Evolutionary conservation across 2,113 vertebrate species (phyloP).

Genomic region (Dasyurus viverrinus): DNA sequence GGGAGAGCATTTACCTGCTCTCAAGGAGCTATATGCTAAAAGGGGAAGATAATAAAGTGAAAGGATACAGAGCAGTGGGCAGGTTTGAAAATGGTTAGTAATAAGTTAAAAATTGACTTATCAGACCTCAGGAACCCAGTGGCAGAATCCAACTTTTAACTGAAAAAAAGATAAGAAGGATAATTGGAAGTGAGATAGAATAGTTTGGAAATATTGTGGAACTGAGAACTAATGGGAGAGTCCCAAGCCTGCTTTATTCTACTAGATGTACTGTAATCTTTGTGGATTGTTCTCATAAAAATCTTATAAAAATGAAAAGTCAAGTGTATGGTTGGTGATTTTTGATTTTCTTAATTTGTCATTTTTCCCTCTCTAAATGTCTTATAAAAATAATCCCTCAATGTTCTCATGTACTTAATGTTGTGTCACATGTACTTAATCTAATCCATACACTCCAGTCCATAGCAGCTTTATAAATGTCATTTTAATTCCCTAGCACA

Average conservation of each 20-base stretch:
- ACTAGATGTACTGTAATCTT: neutral
- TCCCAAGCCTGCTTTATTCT: neutral
- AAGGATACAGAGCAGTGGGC: neutral
- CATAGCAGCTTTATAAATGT: neutral
- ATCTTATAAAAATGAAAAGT: neutral
- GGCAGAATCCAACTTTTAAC: neutral
- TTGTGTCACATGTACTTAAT: neutral
- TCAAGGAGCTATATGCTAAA: neutral
- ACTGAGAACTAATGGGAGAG: neutral
- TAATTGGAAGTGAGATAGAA: neutral
- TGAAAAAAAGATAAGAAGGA: neutral
- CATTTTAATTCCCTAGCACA: neutral
- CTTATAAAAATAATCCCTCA: neutral
- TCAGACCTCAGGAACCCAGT: neutral
- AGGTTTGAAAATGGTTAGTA: neutral
- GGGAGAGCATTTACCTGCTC: neutral
- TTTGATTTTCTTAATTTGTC: neutral
- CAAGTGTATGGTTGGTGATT: neutral
- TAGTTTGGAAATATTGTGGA: neutral
- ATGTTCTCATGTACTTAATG: neutral
- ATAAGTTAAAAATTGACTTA: neutral
- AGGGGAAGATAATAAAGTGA: neutral
- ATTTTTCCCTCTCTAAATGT: neutral
- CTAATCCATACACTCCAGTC: neutral
- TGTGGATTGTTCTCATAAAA: neutral